Conservation (phyloP, 2,888 invertebrate genomes). For the Drosophila tripunctata region DNA sequence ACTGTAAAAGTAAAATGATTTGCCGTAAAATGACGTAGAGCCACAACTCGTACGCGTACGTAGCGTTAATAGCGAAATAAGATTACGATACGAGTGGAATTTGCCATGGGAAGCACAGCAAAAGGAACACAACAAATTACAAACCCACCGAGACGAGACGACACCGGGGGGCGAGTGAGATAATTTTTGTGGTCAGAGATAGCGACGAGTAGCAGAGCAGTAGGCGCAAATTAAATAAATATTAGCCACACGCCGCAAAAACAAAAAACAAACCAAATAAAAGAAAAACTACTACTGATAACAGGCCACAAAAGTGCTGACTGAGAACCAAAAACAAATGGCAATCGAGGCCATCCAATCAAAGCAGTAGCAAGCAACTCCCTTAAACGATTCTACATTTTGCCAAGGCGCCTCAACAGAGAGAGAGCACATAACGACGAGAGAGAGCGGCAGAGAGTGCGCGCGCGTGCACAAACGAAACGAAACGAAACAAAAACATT, state of each 20-base stretch:
- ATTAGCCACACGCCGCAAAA: slow-evolving; percentile 56
- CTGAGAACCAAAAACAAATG: slow-evolving; percentile 7
- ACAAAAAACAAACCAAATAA: too few species aligned
- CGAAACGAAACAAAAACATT: slow-evolving; percentile 69
- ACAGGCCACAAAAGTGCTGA: slow-evolving; percentile 38
- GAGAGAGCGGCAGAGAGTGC: slow-evolving; percentile 18
- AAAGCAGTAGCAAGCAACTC: slow-evolving; percentile 21
- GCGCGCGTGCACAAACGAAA: slow-evolving; percentile 30
- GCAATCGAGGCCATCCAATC: slow-evolving; percentile 3
- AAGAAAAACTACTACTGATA: slow-evolving; percentile 55
- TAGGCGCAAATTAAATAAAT: slow-evolving; percentile 58
- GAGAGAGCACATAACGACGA: slow-evolving; percentile 1
- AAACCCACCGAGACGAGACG: too few species aligned
- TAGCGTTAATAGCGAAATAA: slow-evolving; percentile 1
- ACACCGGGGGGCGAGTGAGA: slow-evolving; percentile 20
- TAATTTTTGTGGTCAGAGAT: slow-evolving; percentile 65
- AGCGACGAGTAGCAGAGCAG: slow-evolving; percentile 24
- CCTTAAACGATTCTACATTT: slow-evolving; percentile 7
- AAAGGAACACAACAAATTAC: slow-evolving; percentile 16
- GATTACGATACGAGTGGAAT: slow-evolving; percentile 47
- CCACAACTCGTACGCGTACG: slow-evolving; percentile 4
- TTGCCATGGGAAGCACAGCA: slow-evolving; percentile 31
- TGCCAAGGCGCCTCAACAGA: slow-evolving; percentile 27
- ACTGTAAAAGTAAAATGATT: slow-evolving; percentile 60
- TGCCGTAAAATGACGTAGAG: slow-evolving; percentile 63